Conservation (phyloP, 2,888 invertebrate species). For the Eristalis tenax region DNA sequence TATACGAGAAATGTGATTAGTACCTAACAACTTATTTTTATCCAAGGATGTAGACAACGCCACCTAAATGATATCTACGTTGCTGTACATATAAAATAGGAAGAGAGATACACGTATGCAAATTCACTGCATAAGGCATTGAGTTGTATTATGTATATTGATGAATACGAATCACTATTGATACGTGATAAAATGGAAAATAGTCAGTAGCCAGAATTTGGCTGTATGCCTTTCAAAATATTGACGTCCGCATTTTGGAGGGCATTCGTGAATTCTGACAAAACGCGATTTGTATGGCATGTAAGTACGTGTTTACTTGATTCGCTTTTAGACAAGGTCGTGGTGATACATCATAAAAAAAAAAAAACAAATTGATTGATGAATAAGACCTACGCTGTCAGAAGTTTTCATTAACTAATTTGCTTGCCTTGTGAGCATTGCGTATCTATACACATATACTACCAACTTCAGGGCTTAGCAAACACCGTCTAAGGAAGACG, state of each 20-base stretch:
- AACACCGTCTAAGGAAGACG: neutral
- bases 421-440: neutral
- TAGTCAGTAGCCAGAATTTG: neutral
- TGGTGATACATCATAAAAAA: neutral
- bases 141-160: neutral
- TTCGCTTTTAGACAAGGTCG: neutral
- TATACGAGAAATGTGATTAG: too few species aligned
- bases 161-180: neutral
- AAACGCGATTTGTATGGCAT: neutral
- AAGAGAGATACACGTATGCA: neutral
- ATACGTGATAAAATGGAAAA: neutral
- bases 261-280: neutral
- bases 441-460: too few species aligned
- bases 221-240: neutral
- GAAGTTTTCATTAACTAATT: neutral
- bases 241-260: neutral
- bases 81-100: neutral
- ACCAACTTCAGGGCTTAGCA: neutral
- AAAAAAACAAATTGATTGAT: neutral
- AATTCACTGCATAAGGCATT: neutral
- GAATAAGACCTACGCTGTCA: neutral
- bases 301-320: neutral
- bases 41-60: too few species aligned
- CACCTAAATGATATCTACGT: too few species aligned
- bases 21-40: too few species aligned